phyloP scores from a whole-genome alignment of 2,888 invertebrate species.

The Calameuta filiformis region DNA sequence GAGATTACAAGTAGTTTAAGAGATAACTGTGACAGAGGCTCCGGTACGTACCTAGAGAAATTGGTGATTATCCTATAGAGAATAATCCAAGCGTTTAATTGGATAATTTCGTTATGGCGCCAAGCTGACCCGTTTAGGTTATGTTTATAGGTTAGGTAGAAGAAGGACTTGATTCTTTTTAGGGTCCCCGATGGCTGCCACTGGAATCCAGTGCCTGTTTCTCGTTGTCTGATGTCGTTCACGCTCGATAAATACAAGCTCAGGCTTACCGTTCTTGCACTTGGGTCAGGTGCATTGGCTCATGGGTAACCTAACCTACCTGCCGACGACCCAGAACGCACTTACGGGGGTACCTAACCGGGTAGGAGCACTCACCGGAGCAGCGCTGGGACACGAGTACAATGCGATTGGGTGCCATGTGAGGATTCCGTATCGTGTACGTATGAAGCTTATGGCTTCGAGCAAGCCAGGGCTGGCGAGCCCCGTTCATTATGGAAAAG shows the following conservation, averaged over 20 bases:
- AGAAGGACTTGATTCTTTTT: background rate
- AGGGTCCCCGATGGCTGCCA: constrained; percentile 7
- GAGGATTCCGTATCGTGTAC: background rate
- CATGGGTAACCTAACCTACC: background rate
- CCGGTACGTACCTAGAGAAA: constrained; percentile 23
- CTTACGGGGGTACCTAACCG: background rate
- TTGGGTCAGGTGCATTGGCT: background rate
- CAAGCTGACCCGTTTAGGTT: constrained; percentile 31
- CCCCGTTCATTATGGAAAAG: background rate
- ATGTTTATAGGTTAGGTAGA: background rate
- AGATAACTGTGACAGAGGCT: constrained; percentile 18
- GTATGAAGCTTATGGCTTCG: background rate
- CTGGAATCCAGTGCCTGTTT: constrained; percentile 11
- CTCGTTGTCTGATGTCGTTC: background rate
- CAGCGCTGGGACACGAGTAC: background rate
- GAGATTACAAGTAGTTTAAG: constrained; percentile 27
- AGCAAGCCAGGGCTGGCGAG: no score
- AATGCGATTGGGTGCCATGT: background rate
- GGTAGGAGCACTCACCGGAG: background rate
- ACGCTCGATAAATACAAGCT: background rate
- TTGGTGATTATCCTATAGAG: constrained; percentile 47
- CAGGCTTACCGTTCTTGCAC: background rate
- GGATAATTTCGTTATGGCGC: constrained; percentile 53
- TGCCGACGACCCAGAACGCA: background rate
- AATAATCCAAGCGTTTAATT: constrained; percentile 43